Base-by-base conservation (phyloP, 2,797 vertebrate species). In the Coilia nasus region DNA sequence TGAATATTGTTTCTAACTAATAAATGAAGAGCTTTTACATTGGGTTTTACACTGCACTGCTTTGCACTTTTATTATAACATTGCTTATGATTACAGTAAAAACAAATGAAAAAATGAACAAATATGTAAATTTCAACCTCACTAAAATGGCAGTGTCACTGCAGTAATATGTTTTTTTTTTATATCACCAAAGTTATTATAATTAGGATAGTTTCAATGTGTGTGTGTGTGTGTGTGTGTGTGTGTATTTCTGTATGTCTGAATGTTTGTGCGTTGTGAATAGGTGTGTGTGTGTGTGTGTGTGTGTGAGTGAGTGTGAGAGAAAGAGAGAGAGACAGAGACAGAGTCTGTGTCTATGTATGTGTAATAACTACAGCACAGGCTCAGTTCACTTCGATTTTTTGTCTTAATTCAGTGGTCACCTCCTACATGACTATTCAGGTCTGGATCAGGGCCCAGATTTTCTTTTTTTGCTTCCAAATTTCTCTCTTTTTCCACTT, bases 1-100 rank as follows among this genome's bases (percentile, higher is more conserved):
- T 71, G 64, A 71, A 31, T 71, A 71, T 25, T 71, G 21, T 71
- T 71, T 71, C 31, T 71, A 41, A 71, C 64, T 71, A 17, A 25
- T 23, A 23, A 67, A 67, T 3, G 25, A 23, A n/a, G 23, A 2
- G 11, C 31, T 71, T 71, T 71, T 71, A 28, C 64, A 12, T 31
- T 59, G 50, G 50, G 50, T 71, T 71, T 71, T 31, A 71, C 31
- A 71, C 25, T 3, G 12, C 15, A 15, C 12, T 31, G 12, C 28
- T 15, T 71, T 71, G 64, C 25, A 31, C 28, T 31, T 14, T 31
- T 71, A 35, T 31, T 31, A 35, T 31, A 6, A 4, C 28, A 31
- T 11, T 15, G 31, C 64, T 71, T 31, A 71, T 71, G 64, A 71
- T 35, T 71, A 15, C 25, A 31, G 28, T 71, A 23, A 71, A 71